These are phyloP conservation scores for Corythornis cristatus DNA, from an alignment of 2,113 vertebrate species.

Conservation along the genomic window DNA sequence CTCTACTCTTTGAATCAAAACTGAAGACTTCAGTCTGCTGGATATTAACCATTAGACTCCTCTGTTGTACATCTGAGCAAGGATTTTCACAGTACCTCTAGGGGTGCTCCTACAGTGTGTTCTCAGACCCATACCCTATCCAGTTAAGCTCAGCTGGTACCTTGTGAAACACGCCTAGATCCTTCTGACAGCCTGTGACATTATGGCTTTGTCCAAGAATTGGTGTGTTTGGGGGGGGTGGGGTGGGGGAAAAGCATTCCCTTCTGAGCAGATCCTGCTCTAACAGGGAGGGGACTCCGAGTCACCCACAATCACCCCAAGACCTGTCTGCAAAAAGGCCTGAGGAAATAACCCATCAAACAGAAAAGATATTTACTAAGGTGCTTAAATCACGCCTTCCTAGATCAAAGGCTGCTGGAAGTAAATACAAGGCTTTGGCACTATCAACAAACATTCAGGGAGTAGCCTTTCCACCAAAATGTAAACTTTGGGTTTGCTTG, in stretches of 20 bases:
- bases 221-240: neutral
- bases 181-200: neutral
- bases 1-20: neutral
- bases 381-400: neutral
- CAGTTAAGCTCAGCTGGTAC: neutral
- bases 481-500: neutral
- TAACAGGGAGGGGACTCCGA: neutral
- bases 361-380: neutral
- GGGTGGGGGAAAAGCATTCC: neutral
- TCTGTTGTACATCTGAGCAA: neutral
- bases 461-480: neutral
- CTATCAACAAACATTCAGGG: neutral
- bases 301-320: neutral
- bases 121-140: neutral
- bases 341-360: neutral
- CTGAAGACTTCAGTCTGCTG: neutral
- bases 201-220: conserved; percentile 10
- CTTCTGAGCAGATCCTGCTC: conserved; percentile 4
- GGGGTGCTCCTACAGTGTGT: neutral
- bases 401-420: neutral
- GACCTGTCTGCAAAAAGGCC: neutral
- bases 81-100: neutral
- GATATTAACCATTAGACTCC: neutral
- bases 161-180: neutral
- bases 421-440: neutral